A percentile compares a stretch with the other conserved stretches of the same genome.
phyloP scores from a whole-genome alignment of 2,113 vertebrate species.

The Raja brachyura region DNA sequence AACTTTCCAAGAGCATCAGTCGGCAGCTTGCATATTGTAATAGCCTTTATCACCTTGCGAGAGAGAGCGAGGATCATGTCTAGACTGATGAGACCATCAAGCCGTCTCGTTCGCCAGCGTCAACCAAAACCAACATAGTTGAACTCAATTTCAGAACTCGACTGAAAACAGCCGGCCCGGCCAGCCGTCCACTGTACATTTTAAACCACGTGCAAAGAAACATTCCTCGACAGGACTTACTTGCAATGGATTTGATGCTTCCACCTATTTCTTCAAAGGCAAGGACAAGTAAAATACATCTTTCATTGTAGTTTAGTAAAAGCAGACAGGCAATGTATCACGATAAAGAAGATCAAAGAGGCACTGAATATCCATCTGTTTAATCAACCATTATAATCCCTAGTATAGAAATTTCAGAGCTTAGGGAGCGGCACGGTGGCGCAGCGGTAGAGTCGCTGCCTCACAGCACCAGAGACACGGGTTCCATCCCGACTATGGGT shows the following conservation, averaged over 20 bases:
- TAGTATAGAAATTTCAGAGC: neutral
- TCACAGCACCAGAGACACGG: too few species aligned
- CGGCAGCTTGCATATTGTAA: neutral
- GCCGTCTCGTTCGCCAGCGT: neutral
- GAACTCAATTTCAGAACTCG: neutral
- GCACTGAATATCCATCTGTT: conserved; percentile 13
- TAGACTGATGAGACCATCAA: neutral
- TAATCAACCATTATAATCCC: neutral
- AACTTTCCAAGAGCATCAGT: neutral
- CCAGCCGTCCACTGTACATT: neutral
- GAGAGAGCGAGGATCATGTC: neutral
- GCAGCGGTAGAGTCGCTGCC: too few species aligned
- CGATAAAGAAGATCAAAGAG: too few species aligned
- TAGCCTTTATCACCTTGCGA: too few species aligned
- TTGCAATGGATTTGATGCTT: neutral
- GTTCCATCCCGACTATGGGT: too few species aligned
- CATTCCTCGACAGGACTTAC: neutral
- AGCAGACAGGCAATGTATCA: neutral
- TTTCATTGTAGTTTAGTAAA: neutral
- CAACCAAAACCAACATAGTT: neutral
- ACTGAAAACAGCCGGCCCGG: neutral
- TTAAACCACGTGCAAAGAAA: neutral
- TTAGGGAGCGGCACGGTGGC: neutral
- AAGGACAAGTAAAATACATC: neutral
- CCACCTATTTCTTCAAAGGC: neutral